A percentile compares a stretch with the other conserved stretches of the same genome.
These are phyloP conservation scores for Mus pahari DNA, from an alignment of 2,113 vertebrate species.

Conservation along the genomic window DNA sequence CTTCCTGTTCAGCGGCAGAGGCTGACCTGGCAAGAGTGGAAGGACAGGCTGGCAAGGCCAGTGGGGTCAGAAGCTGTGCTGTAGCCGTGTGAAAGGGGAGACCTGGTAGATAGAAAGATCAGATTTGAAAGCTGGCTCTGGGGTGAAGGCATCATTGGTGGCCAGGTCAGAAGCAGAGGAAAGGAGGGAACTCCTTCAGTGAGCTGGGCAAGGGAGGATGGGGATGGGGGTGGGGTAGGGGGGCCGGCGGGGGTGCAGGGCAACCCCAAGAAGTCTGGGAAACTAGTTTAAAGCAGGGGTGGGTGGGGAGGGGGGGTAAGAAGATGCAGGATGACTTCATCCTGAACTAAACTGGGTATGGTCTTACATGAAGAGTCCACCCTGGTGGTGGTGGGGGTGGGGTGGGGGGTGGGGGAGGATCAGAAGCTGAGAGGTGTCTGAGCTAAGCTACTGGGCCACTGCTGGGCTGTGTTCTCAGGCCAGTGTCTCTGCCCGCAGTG, in stretches of 20 bases:
- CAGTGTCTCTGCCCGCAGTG: slow-evolving; percentile 84
- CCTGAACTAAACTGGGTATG: not conserved
- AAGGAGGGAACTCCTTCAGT: fast-evolving
- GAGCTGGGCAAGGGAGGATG: fast-evolving
- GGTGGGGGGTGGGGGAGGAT: too few relatives aligned
- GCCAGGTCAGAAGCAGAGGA: not conserved
- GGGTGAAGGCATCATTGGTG: not conserved
- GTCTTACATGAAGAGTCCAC: fast-evolving
- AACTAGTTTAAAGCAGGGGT: not conserved
- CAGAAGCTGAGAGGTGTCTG: not conserved
- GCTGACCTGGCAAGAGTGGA: fast-evolving
- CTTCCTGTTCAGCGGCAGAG: not conserved
- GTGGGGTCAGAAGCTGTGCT: not conserved
- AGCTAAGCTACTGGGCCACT: fast-evolving
- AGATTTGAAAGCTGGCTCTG: not conserved
- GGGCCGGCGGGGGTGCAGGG: fast-evolving
- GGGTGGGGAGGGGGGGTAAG: fast-evolving
- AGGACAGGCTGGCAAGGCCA: not conserved
- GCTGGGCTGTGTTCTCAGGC: not conserved
- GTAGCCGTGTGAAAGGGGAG: not conserved
- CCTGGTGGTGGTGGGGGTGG: fast-evolving
- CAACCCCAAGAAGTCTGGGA: fast-evolving
- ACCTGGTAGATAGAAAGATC: not conserved
- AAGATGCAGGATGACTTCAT: fast-evolving
- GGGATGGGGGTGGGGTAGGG: not conserved